phyloP scores from a whole-genome alignment of 2,113 vertebrate species.

The Pomatostomus ruficeps region DNA sequence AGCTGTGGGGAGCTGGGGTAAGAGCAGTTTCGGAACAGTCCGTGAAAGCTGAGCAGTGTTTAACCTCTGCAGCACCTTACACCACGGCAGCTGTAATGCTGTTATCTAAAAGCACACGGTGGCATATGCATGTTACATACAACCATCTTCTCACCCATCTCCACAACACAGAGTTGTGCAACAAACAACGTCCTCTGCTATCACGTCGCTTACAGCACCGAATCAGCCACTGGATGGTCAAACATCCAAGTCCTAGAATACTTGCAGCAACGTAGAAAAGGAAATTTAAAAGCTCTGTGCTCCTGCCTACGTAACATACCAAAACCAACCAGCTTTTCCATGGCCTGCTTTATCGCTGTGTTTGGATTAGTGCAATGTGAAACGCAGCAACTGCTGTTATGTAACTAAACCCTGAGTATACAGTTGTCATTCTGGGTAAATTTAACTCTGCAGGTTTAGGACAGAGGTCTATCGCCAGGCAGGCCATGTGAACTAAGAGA shows the following conservation, averaged over 20 bases:
- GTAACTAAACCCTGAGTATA: constrained; percentile 77
- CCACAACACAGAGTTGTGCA: constrained; percentile 14
- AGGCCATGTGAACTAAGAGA: constrained; percentile 40
- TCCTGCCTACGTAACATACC: constrained; percentile 1
- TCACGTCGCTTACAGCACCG: constrained; percentile 15
- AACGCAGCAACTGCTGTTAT: constrained; percentile 74
- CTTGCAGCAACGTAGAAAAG: neutral
- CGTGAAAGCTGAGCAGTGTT: neutral
- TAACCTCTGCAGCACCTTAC: neutral
- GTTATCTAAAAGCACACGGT: neutral
- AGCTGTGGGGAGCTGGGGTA: neutral
- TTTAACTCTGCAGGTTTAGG: constrained; percentile 80
- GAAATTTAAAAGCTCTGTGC: constrained; percentile 41
- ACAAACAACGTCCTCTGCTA: constrained; percentile 21
- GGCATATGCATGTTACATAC: neutral
- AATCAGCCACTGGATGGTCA: constrained; percentile 11
- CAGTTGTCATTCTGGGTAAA: constrained; percentile 79
- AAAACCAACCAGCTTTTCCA: constrained; percentile 21
- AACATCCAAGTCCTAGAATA: constrained; percentile 19
- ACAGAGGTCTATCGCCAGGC: constrained; percentile 64
- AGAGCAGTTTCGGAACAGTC: neutral
- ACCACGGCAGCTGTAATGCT: neutral
- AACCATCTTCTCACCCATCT: neutral
- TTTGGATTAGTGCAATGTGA: constrained; percentile 69
- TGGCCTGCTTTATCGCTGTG: constrained; percentile 55